Percentiles rank a stretch among this genome's conserved stretches.
Evolutionary conservation across 1,140 invertebrate species (phyloP).

Genomic region (Nephila pilipes): DNA sequence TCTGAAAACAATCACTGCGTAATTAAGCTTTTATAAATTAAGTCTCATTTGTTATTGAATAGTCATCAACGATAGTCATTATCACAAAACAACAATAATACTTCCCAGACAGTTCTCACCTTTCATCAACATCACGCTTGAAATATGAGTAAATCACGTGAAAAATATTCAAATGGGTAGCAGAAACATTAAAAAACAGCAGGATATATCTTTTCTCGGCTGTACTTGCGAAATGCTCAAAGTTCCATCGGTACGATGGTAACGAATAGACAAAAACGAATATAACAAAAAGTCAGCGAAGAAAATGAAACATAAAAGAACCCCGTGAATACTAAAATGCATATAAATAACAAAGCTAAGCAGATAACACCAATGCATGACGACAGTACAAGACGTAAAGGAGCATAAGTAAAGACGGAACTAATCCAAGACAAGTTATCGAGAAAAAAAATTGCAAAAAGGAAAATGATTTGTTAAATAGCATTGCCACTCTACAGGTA

Average conservation of each 20-base stretch:
- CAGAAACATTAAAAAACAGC: not conserved
- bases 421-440: slow-evolving; percentile 50
- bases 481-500: slow-evolving; percentile 50
- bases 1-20: no score
- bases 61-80: not conserved
- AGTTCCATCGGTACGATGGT: not conserved
- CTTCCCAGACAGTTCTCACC: not conserved
- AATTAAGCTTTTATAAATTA: not conserved
- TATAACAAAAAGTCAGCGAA: not conserved
- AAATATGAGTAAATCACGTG: not conserved
- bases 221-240: not conserved
- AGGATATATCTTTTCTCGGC: not conserved
- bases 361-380: not conserved
- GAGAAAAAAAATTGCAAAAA: not conserved
- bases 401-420: slow-evolving; percentile 24
- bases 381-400: slow-evolving; percentile 28
- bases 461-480: slow-evolving; percentile 69
- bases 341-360: slow-evolving; percentile 31
- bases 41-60: not conserved
- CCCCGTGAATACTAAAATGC: slow-evolving; percentile 17
- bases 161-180: no score
- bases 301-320: slow-evolving; percentile 8
- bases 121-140: not conserved
- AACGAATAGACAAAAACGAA: not conserved
- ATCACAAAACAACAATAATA: not conserved